Evolutionary conservation across 2,113 vertebrate genomes (phyloP).

Genomic region (Polypterus bichir): DNA sequence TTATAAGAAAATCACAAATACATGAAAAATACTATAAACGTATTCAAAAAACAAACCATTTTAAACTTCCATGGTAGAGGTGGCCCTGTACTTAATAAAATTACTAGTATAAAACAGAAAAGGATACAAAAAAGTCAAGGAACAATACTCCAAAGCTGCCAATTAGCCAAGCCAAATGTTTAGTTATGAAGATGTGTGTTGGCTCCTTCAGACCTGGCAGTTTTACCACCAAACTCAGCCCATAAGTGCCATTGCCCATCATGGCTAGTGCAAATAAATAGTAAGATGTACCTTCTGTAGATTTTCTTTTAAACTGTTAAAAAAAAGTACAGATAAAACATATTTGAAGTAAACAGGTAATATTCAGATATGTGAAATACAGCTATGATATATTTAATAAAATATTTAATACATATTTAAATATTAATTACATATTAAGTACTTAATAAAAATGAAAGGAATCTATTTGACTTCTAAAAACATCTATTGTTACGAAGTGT

Average conservation of each 20-base stretch:
- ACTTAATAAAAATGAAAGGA: no score
- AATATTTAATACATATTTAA: no score
- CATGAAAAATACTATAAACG: slow-evolving; percentile 21
- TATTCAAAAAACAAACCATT: slow-evolving; percentile 20
- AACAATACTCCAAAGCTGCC: slow-evolving; percentile 49
- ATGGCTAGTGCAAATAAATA: slow-evolving; percentile 41
- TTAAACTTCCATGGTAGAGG: neutral
- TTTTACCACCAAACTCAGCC: slow-evolving; percentile 43
- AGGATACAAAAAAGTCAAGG: slow-evolving; percentile 50
- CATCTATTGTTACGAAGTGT: no score
- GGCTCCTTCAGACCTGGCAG: slow-evolving; percentile 30
- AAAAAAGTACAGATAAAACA: neutral
- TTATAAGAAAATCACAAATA: neutral
- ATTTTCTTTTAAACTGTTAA: slow-evolving; percentile 38
- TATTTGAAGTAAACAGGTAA: no score
- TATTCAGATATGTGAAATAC: no score
- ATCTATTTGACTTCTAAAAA: no score
- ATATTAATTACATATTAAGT: no score
- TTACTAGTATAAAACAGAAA: slow-evolving; percentile 36
- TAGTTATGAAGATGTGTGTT: slow-evolving; percentile 32
- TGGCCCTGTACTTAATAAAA: slow-evolving; percentile 32
- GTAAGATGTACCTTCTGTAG: slow-evolving; percentile 44
- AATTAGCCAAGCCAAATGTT: slow-evolving; percentile 48
- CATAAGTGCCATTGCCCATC: slow-evolving; percentile 41
- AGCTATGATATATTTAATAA: no score